Percentiles rank a stretch among this genome's conserved stretches.
These are phyloP conservation scores for Onychostruthus taczanowskii DNA, from an alignment of 2,113 vertebrate species.

Conservation along the genomic window DNA sequence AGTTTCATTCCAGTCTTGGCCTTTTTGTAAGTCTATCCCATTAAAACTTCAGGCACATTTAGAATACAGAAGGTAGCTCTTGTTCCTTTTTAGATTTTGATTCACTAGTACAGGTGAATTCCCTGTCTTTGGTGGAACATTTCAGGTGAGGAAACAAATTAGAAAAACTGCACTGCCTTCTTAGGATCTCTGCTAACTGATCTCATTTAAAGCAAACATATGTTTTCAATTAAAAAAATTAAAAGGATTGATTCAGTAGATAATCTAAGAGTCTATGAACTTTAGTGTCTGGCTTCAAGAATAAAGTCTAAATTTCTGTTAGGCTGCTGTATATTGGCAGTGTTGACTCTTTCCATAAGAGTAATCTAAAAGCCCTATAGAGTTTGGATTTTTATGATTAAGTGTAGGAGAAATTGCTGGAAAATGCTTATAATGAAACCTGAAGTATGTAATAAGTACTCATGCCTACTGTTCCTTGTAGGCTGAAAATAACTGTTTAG, in stretches of 20 bases:
- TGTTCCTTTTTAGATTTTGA: background rate
- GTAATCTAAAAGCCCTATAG: background rate
- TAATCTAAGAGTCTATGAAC: background rate
- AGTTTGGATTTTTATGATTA: background rate
- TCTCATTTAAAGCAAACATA: background rate
- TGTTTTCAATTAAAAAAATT: background rate
- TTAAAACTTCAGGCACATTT: background rate
- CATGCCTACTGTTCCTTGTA: background rate
- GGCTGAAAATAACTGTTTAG: background rate
- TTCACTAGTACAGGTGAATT: background rate
- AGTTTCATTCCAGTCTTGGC: background rate
- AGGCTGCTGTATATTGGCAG: background rate
- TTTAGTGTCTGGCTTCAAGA: background rate
- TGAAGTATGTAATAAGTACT: background rate
- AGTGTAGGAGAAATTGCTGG: background rate
- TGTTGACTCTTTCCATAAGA: background rate
- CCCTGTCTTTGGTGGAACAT: background rate
- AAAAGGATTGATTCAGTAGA: background rate
- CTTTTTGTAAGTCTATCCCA: background rate
- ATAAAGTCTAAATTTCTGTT: background rate
- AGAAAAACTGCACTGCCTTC: background rate
- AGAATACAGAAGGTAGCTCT: background rate
- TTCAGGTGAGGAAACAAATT: background rate
- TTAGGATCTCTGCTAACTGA: background rate
- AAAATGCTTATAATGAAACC: background rate